Percentiles rank a stretch among this genome's conserved stretches.
phyloP scores from a whole-genome alignment of 2,888 invertebrate genomes.

The Caenorhabditis sinica region DNA sequence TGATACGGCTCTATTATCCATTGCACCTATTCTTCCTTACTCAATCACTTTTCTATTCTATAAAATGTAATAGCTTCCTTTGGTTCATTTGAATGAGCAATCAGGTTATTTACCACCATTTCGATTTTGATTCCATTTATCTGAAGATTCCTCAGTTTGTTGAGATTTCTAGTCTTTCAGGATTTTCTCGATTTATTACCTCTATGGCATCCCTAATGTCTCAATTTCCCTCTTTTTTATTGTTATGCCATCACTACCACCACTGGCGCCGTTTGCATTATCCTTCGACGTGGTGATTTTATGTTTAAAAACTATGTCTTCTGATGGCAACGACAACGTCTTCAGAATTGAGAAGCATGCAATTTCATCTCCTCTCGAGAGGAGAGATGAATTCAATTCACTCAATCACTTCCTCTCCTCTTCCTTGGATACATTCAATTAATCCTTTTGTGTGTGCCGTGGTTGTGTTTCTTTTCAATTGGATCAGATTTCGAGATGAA shows the following conservation, averaged over 20 bases:
- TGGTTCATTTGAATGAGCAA: no score
- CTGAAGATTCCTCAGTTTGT: no score
- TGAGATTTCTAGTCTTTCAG: no score
- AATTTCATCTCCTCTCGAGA: not conserved
- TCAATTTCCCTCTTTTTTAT: conserved; percentile 34
- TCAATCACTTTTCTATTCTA: no score
- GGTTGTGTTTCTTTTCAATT: not conserved
- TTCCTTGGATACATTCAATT: not conserved
- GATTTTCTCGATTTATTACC: no score
- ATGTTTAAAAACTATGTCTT: no score
- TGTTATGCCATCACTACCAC: no score
- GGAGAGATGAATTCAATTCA: conserved; percentile 8
- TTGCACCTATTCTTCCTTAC: no score
- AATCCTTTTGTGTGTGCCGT: conserved; percentile 4
- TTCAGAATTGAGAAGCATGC: not conserved
- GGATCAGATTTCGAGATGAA: not conserved
- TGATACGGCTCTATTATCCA: no score
- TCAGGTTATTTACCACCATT: no score
- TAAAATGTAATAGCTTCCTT: no score
- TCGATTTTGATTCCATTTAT: no score
- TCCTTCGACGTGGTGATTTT: not conserved
- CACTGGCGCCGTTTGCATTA: conserved; percentile 38
- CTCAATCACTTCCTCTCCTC: not conserved
- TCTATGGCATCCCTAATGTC: not conserved
- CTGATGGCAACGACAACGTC: not conserved